Evolutionary conservation across 2,797 vertebrate species (phyloP).

Genomic region (Smutsia temminckii): DNA sequence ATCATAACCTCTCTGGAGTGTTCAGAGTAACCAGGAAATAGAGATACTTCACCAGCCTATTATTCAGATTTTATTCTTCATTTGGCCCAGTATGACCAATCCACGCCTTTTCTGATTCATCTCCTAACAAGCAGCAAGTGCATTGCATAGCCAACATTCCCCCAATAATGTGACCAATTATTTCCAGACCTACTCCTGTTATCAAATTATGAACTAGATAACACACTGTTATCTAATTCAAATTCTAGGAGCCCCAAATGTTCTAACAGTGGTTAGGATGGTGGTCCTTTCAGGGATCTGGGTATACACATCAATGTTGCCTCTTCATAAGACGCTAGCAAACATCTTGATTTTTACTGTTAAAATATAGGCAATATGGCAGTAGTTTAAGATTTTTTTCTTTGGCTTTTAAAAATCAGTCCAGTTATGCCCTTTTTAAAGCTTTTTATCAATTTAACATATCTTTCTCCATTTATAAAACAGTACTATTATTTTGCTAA

Average conservation of each 20-base stretch:
- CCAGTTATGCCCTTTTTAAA: neutral
- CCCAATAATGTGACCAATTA: neutral
- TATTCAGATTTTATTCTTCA: neutral
- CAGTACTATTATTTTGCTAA: neutral
- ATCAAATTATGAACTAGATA: neutral
- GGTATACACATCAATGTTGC: neutral
- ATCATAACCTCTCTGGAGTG: neutral
- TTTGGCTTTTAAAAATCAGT: neutral
- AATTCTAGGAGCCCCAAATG: neutral
- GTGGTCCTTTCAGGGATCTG: neutral
- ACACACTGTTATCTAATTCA: neutral
- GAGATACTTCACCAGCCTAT: neutral
- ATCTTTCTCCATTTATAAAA: neutral
- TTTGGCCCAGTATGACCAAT: neutral
- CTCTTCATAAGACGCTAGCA: neutral
- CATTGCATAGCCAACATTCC: neutral
- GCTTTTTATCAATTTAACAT: neutral
- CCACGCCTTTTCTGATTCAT: neutral
- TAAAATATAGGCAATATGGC: neutral
- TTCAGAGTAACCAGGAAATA: neutral
- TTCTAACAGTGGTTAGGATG: neutral
- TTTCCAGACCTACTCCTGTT: neutral
- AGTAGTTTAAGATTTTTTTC: neutral
- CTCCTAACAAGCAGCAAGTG: neutral
- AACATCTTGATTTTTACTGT: neutral